phyloP scores from a whole-genome alignment of 2,113 vertebrate genomes.

The Tonatia bakeri region DNA sequence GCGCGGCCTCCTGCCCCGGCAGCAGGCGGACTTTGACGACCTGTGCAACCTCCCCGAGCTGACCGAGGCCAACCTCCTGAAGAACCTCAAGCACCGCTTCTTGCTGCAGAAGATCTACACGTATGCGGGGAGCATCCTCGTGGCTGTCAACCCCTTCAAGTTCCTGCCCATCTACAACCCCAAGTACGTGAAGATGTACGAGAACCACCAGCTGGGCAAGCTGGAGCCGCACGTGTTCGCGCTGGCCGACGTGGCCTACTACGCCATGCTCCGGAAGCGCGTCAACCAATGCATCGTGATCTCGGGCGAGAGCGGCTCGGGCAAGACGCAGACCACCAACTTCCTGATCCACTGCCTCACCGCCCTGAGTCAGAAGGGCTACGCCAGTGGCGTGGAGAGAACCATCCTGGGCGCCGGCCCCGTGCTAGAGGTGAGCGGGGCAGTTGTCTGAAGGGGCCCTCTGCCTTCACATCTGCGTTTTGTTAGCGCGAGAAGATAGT shows the following conservation, averaged over 20 bases:
- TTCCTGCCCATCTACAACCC: constrained; percentile 96
- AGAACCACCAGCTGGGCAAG: constrained; percentile 92
- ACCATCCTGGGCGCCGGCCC: constrained; percentile 94
- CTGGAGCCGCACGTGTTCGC: constrained; percentile 95
- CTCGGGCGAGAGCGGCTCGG: constrained; percentile 94
- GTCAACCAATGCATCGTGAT: constrained; percentile 93
- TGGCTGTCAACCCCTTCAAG: constrained; percentile 95
- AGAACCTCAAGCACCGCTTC: constrained; percentile 88
- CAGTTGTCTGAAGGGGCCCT: background rate
- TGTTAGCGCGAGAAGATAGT: background rate
- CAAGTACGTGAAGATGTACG: constrained; percentile 94
- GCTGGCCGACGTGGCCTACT: constrained; percentile 90
- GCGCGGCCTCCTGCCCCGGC: constrained; percentile 92
- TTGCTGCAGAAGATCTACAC: constrained; percentile 92
- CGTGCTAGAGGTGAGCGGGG: constrained; percentile 90
- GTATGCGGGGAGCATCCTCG: constrained; percentile 89
- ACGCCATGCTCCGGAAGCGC: constrained; percentile 88
- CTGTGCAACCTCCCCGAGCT: constrained; percentile 89
- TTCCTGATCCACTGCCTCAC: constrained; percentile 97
- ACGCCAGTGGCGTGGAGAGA: constrained; percentile 89
- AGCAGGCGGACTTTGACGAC: constrained; percentile 87
- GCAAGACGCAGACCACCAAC: constrained; percentile 96
- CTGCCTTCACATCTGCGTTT: background rate
- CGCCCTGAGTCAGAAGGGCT: constrained; percentile 92
- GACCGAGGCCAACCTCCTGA: constrained; percentile 85